phyloP scores from a whole-genome alignment of 1,140 invertebrate genomes.

The Trachelipus rathkii region DNA sequence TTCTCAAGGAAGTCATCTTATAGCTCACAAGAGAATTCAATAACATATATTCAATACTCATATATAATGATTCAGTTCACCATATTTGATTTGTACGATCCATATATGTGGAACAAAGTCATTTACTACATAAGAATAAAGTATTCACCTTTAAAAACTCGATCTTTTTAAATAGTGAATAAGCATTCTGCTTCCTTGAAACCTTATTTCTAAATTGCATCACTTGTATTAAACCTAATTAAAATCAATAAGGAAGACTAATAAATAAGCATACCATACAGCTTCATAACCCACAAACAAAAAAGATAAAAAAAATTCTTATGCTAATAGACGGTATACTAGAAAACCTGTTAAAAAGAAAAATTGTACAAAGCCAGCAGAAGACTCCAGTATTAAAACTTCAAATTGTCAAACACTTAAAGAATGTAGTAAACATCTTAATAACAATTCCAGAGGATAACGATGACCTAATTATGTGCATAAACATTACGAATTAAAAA shows the following conservation, averaged over 20 bases:
- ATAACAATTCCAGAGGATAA: constrained; percentile 3
- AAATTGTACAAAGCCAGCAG: neutral
- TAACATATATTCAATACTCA: too few species aligned
- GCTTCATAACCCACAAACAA: constrained; percentile 30
- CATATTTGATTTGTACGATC: too few species aligned
- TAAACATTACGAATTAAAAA: too few species aligned
- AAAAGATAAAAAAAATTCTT: constrained; percentile 28
- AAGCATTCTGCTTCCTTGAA: constrained; percentile 48
- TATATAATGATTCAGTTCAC: too few species aligned
- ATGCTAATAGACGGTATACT: neutral
- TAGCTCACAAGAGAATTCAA: constrained; percentile 42
- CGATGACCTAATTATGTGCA: too few species aligned
- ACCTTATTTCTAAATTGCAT: constrained; percentile 47
- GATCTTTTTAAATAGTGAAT: too few species aligned
- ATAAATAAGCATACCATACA: constrained; percentile 35
- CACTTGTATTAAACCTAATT: constrained; percentile 33
- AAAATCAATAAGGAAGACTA: constrained; percentile 36
- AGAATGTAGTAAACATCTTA: neutral
- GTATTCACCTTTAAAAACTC: too few species aligned
- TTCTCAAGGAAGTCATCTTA: constrained; percentile 44
- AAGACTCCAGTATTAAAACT: constrained; percentile 7
- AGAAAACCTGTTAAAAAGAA: neutral
- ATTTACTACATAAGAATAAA: constrained; percentile 48
- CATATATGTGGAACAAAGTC: too few species aligned
- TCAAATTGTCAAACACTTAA: neutral